Evolutionary conservation across 2,797 vertebrate species (phyloP).

Genomic region (Chelmon rostratus): DNA sequence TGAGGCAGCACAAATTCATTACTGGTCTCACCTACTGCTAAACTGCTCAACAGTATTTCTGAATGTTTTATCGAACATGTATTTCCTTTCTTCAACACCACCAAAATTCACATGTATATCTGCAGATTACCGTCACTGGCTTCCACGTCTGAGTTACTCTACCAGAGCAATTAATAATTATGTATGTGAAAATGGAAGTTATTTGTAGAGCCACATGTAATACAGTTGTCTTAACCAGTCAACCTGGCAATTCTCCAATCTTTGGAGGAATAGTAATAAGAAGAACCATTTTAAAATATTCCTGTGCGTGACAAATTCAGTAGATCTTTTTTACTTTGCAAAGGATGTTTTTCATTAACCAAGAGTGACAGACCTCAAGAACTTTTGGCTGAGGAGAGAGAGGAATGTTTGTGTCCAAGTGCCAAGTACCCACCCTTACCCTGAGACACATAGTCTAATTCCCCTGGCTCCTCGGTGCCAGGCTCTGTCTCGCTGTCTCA

Average conservation of each 20-base stretch:
- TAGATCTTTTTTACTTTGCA: slow-evolving; percentile 19
- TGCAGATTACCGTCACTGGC: neutral
- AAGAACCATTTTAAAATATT: neutral
- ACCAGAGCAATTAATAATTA: neutral
- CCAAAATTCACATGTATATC: neutral
- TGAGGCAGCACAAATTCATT: neutral
- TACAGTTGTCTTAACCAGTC: neutral
- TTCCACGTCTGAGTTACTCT: neutral
- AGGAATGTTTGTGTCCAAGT: slow-evolving; percentile 76
- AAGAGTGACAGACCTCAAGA: slow-evolving; percentile 68
- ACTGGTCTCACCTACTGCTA: neutral
- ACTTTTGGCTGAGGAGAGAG: slow-evolving; percentile 59
- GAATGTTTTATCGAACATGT: neutral
- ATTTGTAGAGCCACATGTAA: neutral
- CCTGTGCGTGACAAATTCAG: slow-evolving; percentile 55
- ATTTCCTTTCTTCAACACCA: neutral
- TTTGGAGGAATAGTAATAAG: neutral
- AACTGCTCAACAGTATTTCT: neutral
- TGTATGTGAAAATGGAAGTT: neutral
- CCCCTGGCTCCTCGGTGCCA: slow-evolving; percentile 74
- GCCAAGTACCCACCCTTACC: slow-evolving; percentile 80
- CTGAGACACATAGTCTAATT: slow-evolving; percentile 71
- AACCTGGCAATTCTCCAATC: neutral
- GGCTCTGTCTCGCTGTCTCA: slow-evolving; percentile 58
- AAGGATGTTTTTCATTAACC: slow-evolving; percentile 61